phyloP scores from a whole-genome alignment of 2,888 invertebrate species.

The Nemotelus nigrinus region DNA sequence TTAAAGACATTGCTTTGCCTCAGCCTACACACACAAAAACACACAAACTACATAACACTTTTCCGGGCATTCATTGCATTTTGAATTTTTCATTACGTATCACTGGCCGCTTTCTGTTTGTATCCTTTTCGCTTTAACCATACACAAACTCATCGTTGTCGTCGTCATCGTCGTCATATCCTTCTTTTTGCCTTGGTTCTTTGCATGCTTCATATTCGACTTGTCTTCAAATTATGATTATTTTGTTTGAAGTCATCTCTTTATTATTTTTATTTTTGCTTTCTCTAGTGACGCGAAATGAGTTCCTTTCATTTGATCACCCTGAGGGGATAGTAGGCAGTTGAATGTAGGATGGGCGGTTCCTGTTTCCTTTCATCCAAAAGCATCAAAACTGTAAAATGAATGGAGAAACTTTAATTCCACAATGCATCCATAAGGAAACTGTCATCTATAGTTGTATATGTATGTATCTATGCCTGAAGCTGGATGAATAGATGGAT shows the following conservation, averaged over 20 bases:
- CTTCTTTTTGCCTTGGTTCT: neutral
- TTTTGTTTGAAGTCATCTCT: conserved; percentile 34
- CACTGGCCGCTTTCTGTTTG: conserved; percentile 22
- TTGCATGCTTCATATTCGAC: conserved; percentile 13
- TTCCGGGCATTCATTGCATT: conserved; percentile 20
- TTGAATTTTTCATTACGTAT: conserved; percentile 1
- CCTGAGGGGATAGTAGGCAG: conserved; percentile 32
- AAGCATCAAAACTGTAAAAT: conserved; percentile 14
- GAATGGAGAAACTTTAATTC: conserved; percentile 38
- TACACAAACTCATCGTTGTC: no score
- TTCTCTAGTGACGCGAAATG: conserved; percentile 43
- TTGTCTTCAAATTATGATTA: conserved; percentile 38
- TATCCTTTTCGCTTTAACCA: neutral
- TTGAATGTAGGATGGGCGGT: conserved; percentile 16
- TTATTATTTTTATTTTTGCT: neutral
- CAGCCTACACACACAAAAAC: no score
- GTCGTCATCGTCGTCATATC: neutral
- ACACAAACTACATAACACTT: neutral
- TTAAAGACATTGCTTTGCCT: neutral
- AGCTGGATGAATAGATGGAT: no score
- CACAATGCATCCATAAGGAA: neutral
- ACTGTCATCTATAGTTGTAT: no score
- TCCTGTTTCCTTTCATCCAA: conserved; percentile 41
- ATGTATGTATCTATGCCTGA: no score
- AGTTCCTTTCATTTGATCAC: conserved; percentile 49